These are phyloP conservation scores for Lutraria lutraria DNA, from an alignment of 2,888 invertebrate species.

Conservation along the genomic window DNA sequence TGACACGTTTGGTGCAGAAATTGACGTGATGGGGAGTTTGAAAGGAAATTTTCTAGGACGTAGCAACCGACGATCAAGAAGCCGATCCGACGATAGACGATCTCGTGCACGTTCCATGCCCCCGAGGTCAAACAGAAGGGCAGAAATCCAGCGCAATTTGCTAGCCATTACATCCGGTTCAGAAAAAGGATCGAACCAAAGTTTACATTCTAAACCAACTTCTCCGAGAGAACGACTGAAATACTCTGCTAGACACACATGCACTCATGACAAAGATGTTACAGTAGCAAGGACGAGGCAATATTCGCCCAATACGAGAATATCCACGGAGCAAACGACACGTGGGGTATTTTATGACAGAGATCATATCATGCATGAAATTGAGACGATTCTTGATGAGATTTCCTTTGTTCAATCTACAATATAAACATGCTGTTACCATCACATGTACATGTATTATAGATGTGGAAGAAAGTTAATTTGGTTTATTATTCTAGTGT, in stretches of 20 bases:
- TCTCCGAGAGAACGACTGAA: not conserved
- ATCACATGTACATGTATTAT: not conserved
- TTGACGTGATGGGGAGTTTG: constrained; percentile 37
- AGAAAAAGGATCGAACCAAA: not conserved
- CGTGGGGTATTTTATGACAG: constrained; percentile 16
- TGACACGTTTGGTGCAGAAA: constrained; percentile 54
- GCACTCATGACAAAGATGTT: not conserved
- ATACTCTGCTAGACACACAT: not conserved
- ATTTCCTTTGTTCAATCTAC: constrained; percentile 29
- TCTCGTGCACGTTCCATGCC: constrained; percentile 35
- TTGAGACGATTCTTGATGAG: constrained; percentile 36
- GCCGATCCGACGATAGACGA: constrained; percentile 2
- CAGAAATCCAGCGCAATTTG: not conserved
- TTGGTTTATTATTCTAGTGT: not conserved
- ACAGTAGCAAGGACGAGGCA: not conserved
- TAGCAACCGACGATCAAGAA: not conserved
- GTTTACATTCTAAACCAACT: not conserved
- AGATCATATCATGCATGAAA: constrained; percentile 40
- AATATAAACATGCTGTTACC: not conserved
- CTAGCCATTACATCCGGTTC: constrained; percentile 9
- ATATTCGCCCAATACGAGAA: not conserved
- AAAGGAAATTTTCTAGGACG: constrained; percentile 1
- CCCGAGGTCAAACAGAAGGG: not conserved
- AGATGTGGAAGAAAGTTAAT: not conserved
- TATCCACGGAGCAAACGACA: not conserved